Percentiles rank a stretch among this genome's conserved stretches.
Conservation (phyloP, 2,113 vertebrate species). For the Toxostoma redivivum region DNA sequence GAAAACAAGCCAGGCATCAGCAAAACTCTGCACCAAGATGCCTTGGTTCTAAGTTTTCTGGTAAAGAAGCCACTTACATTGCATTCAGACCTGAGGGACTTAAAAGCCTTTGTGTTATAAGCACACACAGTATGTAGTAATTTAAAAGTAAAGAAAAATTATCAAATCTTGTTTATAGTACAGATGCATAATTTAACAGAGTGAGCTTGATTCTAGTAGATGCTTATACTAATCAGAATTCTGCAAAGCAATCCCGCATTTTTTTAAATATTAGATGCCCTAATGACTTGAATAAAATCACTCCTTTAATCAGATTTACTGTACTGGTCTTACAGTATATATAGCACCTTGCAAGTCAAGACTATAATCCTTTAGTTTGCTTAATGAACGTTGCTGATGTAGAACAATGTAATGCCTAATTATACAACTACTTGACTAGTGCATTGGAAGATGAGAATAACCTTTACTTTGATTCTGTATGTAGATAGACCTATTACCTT, state of each 20-base stretch:
- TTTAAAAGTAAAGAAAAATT: not conserved
- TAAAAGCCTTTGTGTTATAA: not conserved
- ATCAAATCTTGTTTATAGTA: not conserved
- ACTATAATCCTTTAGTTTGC: not conserved
- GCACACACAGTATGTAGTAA: not conserved
- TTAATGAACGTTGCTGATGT: not conserved
- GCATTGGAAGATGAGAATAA: not conserved
- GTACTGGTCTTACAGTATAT: not conserved
- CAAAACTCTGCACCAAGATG: not conserved
- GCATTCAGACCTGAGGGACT: not conserved
- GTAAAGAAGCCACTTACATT: not conserved
- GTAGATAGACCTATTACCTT: not conserved
- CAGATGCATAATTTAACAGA: not conserved
- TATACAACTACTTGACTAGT: not conserved
- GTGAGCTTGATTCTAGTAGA: not conserved
- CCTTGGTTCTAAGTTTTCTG: not conserved
- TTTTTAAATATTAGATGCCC: not conserved
- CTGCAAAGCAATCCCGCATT: not conserved
- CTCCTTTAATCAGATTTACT: not conserved
- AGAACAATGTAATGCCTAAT: not conserved
- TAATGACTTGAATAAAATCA: not conserved
- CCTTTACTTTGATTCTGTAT: not conserved
- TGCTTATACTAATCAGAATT: not conserved
- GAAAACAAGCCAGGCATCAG: not conserved
- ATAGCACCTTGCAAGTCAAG: not conserved